phyloP scores from a whole-genome alignment of 2,888 invertebrate genomes.

The Furcula furcula region DNA sequence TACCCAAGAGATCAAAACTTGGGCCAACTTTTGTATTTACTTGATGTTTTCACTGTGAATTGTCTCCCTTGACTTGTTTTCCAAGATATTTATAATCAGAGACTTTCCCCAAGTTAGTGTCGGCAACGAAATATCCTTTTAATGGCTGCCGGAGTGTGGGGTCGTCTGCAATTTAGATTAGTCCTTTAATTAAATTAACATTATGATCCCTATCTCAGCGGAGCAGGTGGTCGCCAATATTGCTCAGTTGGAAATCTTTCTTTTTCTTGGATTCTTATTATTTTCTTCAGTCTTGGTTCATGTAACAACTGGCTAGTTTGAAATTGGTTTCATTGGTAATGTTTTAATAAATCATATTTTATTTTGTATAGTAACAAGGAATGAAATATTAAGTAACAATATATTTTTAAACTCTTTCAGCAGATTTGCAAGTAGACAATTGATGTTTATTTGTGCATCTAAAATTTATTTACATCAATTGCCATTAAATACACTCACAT shows the following conservation, averaged over 20 bases:
- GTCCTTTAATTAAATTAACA: slow-evolving; percentile 82
- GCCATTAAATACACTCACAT: too few relatives aligned
- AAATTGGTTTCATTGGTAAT: background rate
- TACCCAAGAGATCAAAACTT: slow-evolving; percentile 24
- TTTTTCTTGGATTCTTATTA: slow-evolving; percentile 38
- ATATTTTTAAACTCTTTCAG: too few relatives aligned
- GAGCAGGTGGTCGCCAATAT: slow-evolving; percentile 76
- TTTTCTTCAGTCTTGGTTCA: background rate
- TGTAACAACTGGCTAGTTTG: background rate
- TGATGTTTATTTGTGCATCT: too few relatives aligned
- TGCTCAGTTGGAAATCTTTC: slow-evolving; percentile 64
- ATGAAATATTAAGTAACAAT: too few relatives aligned
- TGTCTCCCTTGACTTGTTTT: slow-evolving; percentile 57
- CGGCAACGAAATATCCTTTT: slow-evolving; percentile 77
- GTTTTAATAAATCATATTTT: too few relatives aligned
- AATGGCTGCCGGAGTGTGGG: slow-evolving; percentile 77
- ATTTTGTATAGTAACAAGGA: too few relatives aligned
- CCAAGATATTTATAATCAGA: slow-evolving; percentile 72
- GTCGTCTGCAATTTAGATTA: slow-evolving; percentile 82
- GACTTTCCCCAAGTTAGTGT: slow-evolving; percentile 72
- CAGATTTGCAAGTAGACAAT: too few relatives aligned
- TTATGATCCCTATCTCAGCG: slow-evolving; percentile 78
- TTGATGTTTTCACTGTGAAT: slow-evolving; percentile 52
- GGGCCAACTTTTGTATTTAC: slow-evolving; percentile 45
- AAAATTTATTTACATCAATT: too few relatives aligned